Percentiles rank a stretch among this genome's conserved stretches.
Evolutionary conservation across 1,140 invertebrate species (phyloP).

Genomic region (Hermatobates lingyangjiaoensis): DNA sequence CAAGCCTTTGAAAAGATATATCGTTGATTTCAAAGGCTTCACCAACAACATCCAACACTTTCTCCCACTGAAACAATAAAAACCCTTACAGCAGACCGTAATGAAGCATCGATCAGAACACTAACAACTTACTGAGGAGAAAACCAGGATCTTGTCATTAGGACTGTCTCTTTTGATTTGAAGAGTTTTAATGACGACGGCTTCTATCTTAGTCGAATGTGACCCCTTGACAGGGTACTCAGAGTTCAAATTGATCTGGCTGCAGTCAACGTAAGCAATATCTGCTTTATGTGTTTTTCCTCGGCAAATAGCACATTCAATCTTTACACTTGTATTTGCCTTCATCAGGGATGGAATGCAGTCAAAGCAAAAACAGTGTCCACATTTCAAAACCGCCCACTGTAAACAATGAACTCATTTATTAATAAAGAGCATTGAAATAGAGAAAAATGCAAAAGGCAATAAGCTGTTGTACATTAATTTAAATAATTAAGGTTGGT

Average conservation of each 20-base stretch:
- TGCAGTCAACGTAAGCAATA: constrained; percentile 37
- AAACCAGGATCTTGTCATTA: constrained; percentile 46
- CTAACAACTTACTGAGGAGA: constrained; percentile 35
- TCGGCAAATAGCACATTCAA: constrained; percentile 48
- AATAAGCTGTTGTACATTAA: too few relatives aligned
- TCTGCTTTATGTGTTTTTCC: constrained; percentile 29
- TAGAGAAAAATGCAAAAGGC: too few relatives aligned
- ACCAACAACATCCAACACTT: constrained; percentile 38
- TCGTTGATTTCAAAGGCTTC: constrained; percentile 38
- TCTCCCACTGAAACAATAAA: constrained; percentile 32
- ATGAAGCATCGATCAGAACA: constrained; percentile 4
- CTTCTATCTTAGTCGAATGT: constrained; percentile 52
- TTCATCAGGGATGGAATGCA: constrained; percentile 30
- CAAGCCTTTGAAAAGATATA: constrained; percentile 27
- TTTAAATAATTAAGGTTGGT: too few relatives aligned
- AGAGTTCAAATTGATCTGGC: constrained; percentile 17
- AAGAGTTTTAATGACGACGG: constrained; percentile 37
- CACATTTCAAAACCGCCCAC: constrained; percentile 48
- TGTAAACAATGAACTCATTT: too few relatives aligned
- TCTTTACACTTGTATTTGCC: not conserved
- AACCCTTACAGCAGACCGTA: not conserved
- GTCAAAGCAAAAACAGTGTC: constrained; percentile 43
- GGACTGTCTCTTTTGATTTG: constrained; percentile 33
- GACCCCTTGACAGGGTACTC: constrained; percentile 28
- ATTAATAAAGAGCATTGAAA: too few relatives aligned